Evolutionary conservation across 1,140 invertebrate species (phyloP).

Genomic region (Pissodes strobi): DNA sequence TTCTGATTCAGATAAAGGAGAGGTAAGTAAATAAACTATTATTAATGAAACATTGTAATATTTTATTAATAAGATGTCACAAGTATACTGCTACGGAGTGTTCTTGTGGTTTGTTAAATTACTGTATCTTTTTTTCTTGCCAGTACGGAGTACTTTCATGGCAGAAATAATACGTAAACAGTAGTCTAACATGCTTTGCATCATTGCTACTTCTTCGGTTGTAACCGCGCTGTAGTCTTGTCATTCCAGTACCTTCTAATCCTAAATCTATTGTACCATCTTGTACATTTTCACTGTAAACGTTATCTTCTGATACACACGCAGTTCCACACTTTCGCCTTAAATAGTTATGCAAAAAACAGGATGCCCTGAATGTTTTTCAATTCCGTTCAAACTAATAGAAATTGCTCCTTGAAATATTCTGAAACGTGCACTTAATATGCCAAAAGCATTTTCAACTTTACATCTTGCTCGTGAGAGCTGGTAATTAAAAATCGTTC

Average conservation of each 20-base stretch:
- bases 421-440: too few species aligned
- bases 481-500: not conserved
- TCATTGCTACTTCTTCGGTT: not conserved
- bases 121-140: not conserved
- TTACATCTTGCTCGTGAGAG: too few species aligned
- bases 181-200: not conserved
- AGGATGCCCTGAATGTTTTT: not conserved
- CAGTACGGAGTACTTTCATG: not conserved
- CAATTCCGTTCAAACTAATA: not conserved
- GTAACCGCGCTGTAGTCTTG: too few species aligned
- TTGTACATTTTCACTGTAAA: not conserved
- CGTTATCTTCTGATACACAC: slow-evolving; percentile 3
- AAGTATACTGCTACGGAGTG: not conserved
- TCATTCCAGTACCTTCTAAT: not conserved
- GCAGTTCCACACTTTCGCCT: not conserved
- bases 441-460: not conserved
- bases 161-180: too few species aligned
- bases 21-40: not conserved
- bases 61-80: not conserved
- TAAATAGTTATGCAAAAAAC: not conserved
- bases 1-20: not conserved
- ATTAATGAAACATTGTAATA: not conserved
- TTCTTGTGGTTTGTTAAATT: not conserved
- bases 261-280: not conserved
- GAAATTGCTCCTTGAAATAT: too few species aligned